Evolutionary conservation across 2,797 vertebrate genomes (phyloP).

Genomic region (Triplophysa bombifrons): DNA sequence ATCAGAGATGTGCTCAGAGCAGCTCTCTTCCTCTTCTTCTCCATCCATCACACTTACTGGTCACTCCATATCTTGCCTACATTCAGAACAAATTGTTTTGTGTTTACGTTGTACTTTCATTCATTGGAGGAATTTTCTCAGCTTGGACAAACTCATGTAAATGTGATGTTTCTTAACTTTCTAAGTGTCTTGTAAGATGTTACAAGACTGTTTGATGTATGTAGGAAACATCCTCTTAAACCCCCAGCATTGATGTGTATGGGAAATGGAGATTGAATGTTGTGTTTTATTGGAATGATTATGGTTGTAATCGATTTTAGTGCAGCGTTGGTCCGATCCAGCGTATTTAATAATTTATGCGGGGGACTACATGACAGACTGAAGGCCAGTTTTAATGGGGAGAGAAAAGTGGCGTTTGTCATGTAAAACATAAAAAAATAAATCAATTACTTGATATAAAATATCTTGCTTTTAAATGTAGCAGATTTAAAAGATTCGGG

Average conservation of each 20-base stretch:
- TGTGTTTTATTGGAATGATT: conserved; percentile 16
- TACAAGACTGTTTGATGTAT: too few species aligned
- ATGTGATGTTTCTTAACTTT: not conserved
- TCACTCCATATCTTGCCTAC: conserved; percentile 7
- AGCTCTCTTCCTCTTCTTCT: conserved; percentile 66
- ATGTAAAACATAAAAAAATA: not conserved
- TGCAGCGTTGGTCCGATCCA: conserved; percentile 27
- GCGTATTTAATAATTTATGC: not conserved
- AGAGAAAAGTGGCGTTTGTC: not conserved
- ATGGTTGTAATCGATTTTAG: conserved; percentile 24
- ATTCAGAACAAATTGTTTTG: conserved; percentile 34
- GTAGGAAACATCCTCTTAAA: conserved; percentile 2
- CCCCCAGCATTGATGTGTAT: not conserved
- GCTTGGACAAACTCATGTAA: conserved; percentile 9
- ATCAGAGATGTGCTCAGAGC: conserved; percentile 64
- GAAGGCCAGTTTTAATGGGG: not conserved
- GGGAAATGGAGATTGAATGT: not conserved
- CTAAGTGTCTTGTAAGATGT: too few species aligned
- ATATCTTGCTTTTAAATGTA: not conserved
- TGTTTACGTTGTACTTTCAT: not conserved
- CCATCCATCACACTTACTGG: conserved; percentile 53
- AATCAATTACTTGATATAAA: not conserved
- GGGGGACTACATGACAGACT: not conserved
- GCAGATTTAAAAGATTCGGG: not conserved
- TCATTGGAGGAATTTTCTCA: conserved; percentile 12